Percentiles rank a stretch among this genome's conserved stretches.
Conservation (phyloP, 2,888 invertebrate genomes). For the Thereva unica region DNA sequence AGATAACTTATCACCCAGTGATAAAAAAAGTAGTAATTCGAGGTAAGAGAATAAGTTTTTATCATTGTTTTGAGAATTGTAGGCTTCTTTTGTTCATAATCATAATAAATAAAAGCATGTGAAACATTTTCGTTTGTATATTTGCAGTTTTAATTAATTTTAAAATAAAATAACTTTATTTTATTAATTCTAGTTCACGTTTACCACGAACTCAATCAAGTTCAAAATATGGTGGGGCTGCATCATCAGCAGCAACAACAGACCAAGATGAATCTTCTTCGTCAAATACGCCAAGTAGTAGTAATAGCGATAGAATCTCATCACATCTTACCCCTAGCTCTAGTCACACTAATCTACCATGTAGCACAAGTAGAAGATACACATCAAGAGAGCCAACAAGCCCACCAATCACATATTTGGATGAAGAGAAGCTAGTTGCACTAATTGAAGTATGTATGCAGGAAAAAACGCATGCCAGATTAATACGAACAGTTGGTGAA, state of each 20-base stretch:
- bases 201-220: slow-evolving; percentile 37
- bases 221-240: slow-evolving; percentile 28
- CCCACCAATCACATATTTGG: slow-evolving; percentile 61
- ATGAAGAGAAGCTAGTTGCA: slow-evolving; percentile 74
- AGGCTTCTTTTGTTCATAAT: not conserved
- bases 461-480: slow-evolving; percentile 68
- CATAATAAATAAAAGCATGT: not conserved
- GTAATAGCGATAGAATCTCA: slow-evolving; percentile 24
- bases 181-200: slow-evolving; percentile 36
- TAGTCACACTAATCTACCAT: slow-evolving; percentile 12
- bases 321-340: slow-evolving; percentile 23
- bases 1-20: slow-evolving; percentile 38
- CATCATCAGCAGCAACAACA: slow-evolving; percentile 18
- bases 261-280: slow-evolving; percentile 29
- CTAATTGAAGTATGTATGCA: slow-evolving; percentile 76
- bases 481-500: slow-evolving; percentile 76
- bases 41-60: slow-evolving; percentile 18
- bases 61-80: not conserved
- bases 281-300: slow-evolving; percentile 32
- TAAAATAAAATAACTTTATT: not conserved
- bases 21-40: slow-evolving; percentile 29
- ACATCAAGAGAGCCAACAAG: slow-evolving; percentile 18
- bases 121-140: not conserved
- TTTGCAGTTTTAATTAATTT: not conserved
- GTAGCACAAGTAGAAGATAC: slow-evolving; percentile 16